Evolutionary conservation across 2,888 invertebrate species (phyloP).

Genomic region (Aphrophora alni): DNA sequence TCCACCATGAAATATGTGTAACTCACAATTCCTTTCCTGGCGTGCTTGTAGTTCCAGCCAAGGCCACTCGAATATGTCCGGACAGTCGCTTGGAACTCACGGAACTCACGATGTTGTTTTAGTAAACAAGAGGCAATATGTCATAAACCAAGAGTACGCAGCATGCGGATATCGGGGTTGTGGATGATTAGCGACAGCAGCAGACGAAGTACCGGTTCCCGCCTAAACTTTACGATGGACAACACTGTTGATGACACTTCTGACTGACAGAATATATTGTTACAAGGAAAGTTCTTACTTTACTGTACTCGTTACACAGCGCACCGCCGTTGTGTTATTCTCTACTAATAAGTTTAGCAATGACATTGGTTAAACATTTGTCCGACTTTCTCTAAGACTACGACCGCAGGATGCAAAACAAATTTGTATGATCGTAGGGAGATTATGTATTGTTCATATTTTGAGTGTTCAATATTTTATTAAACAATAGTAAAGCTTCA

Average conservation of each 20-base stretch:
- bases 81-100: background rate
- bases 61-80: background rate
- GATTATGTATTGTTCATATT: no score
- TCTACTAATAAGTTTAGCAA: background rate
- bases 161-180: background rate
- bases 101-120: background rate
- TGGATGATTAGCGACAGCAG: background rate
- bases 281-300: background rate
- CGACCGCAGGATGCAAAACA: no score
- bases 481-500: no score
- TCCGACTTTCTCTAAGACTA: background rate
- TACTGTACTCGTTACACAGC: background rate
- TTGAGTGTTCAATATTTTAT: no score
- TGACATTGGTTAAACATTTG: background rate
- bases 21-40: background rate
- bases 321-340: background rate
- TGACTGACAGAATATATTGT: background rate
- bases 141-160: background rate
- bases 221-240: background rate
- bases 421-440: no score
- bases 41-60: no score
- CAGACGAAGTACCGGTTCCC: background rate
- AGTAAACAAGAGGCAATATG: background rate
- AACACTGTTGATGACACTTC: background rate
- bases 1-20: no score